Evolutionary conservation across 2,888 invertebrate species (phyloP).

Genomic region (Phania funesta): DNA sequence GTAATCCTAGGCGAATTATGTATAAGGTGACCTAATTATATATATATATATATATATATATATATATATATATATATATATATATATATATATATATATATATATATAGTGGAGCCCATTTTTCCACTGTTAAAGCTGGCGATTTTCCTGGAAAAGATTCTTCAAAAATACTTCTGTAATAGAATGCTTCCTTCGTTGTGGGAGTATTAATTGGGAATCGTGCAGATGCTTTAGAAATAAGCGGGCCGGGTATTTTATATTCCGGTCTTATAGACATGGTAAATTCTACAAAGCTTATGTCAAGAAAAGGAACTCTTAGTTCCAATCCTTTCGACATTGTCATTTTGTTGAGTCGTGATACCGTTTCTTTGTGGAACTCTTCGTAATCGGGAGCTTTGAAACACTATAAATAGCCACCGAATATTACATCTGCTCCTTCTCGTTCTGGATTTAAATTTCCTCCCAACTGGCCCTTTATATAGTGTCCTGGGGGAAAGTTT

Average conservation of each 20-base stretch:
- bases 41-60: too few species aligned
- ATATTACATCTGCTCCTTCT: slow-evolving; percentile 96
- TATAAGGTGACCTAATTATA: too few species aligned
- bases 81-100: too few species aligned
- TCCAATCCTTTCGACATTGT: slow-evolving; percentile 88
- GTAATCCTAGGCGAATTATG: too few species aligned
- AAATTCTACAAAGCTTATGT: slow-evolving; percentile 91
- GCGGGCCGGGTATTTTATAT: slow-evolving; percentile 87
- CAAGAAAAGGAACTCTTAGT: slow-evolving; percentile 93
- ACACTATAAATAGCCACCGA: slow-evolving; percentile 97
- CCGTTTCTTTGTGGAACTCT: slow-evolving; percentile 89
- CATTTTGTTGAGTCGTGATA: slow-evolving; percentile 87
- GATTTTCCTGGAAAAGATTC: too few species aligned
- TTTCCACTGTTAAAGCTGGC: too few species aligned
- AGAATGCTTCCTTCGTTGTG: too few species aligned
- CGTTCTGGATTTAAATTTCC: slow-evolving; percentile 72
- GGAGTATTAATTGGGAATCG: too few species aligned
- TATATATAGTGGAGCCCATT: too few species aligned
- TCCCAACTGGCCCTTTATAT: slow-evolving; percentile 73
- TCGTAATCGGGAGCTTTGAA: slow-evolving; percentile 89
- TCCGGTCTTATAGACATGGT: slow-evolving; percentile 87
- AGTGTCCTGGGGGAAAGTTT: slow-evolving; percentile 77
- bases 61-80: too few species aligned
- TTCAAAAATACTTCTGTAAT: too few species aligned
- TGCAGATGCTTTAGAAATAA: too few species aligned